Evolutionary conservation across 2,888 invertebrate species (phyloP).

Genomic region (Chironomus riparius): DNA sequence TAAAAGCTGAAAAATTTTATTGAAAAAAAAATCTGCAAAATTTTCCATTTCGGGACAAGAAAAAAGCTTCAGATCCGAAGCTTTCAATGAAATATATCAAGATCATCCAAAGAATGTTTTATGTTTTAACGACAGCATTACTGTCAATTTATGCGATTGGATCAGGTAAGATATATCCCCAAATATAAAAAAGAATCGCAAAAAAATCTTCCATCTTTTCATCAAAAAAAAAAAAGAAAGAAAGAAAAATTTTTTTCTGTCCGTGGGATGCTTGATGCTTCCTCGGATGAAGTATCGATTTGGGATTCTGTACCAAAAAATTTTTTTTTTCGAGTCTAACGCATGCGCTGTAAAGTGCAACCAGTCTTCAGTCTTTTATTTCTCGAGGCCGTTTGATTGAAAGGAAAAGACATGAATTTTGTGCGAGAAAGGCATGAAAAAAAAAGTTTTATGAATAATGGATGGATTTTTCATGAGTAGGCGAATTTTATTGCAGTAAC

Average conservation of each 20-base stretch:
- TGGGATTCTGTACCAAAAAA: slow-evolving; percentile 9
- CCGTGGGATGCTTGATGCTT: slow-evolving; percentile 27
- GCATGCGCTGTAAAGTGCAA: slow-evolving; percentile 10
- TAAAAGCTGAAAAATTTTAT: not conserved
- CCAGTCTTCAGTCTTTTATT: not conserved
- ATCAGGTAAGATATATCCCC: not conserved
- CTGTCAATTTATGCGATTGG: not conserved
- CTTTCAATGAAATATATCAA: not conserved
- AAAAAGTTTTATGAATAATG: slow-evolving; percentile 9
- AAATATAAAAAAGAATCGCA: not conserved
- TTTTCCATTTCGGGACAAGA: not conserved
- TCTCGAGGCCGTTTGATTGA: not conserved
- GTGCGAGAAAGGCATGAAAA: not conserved
- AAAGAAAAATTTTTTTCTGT: not conserved
- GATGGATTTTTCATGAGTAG: slow-evolving; percentile 9
- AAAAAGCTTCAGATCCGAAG: not conserved
- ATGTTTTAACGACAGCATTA: not conserved
- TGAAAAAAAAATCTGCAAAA: not conserved
- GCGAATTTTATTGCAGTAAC: not conserved
- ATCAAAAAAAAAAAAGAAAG: not conserved
- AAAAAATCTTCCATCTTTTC: slow-evolving; percentile 8
- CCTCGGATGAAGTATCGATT: slow-evolving; percentile 27
- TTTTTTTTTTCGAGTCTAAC: not conserved
- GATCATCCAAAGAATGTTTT: slow-evolving; percentile 1
- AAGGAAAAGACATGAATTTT: not conserved